Base-by-base conservation (phyloP, 2,113 vertebrate species). In the chimpanzee (Pan troglodytes) region DNA sequence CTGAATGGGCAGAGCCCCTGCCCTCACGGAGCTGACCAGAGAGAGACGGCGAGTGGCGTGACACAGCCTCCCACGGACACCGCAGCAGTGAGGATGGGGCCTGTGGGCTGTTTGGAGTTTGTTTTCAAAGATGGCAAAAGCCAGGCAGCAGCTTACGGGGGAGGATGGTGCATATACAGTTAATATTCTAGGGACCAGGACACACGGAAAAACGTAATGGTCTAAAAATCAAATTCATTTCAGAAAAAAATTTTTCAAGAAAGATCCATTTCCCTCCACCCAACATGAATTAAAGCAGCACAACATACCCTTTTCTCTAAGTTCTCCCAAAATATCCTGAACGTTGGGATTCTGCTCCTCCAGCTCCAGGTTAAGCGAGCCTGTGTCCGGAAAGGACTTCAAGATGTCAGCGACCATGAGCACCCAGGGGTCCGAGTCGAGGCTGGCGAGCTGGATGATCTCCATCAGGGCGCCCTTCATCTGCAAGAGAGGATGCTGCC, bases 311-410 rank as follows among this genome's bases (percentile, higher is more conserved):
- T 99, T 99, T 97, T 99, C 99, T 98, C 99, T 97, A 90, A 99
- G 99, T 88, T 99, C 99, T 95, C 99, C 99, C 38, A 99, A 98
- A 97, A 99, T 99, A 95, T 99, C 99, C 98, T 99, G 99, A 83
- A 99, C 99, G 76, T 99, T 99, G 93, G 99, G 99, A 98, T 99
- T 99, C 99, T 99, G 99, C 95, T 99, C 99, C 98, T 99, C 99
- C 78, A 99, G 99, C 97, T 99, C 99, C 96, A 99, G 99, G 97
- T 99, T 99, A 89, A 99, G 99, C 18, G 99, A 99, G 48, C 99
- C 99, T 0, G 99, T 99, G 98, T 99, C 99, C 27, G 99, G 99
- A 98, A 99, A 99, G 96, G 99, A 99, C 99, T 99, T 99, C 67
- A 99, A 99, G 97, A 99, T 99, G 98, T 99, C 99, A 2, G 99